A percentile compares a stretch with the other conserved stretches of the same genome.
Evolutionary conservation across 2,797 vertebrate genomes (phyloP).

Genomic region (Pangasius macronema): DNA sequence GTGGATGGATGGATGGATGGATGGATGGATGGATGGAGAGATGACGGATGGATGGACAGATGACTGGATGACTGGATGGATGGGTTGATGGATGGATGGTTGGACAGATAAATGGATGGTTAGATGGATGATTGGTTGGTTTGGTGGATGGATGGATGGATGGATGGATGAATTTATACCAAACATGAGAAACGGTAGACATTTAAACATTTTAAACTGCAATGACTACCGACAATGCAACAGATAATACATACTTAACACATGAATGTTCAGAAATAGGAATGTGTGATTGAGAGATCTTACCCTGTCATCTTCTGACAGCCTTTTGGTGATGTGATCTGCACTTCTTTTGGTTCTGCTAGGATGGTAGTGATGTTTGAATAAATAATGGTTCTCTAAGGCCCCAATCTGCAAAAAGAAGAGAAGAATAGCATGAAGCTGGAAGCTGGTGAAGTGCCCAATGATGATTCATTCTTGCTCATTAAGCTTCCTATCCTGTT

Average conservation of each 20-base stretch:
- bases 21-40: not conserved
- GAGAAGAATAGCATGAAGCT: conserved; percentile 1
- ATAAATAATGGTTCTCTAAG: conserved; percentile 93
- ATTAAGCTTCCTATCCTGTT: not conserved
- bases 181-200: not conserved
- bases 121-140: not conserved
- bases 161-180: not conserved
- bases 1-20: not conserved
- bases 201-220: not conserved
- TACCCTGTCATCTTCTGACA: conserved; percentile 92
- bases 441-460: not conserved
- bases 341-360: conserved; percentile 87
- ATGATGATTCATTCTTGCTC: conserved; percentile 17
- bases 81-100: not conserved
- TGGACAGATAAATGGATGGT: not conserved
- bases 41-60: not conserved
- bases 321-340: conserved; percentile 85
- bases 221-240: not conserved
- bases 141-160: not conserved
- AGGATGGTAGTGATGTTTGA: conserved; percentile 87
- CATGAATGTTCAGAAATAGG: not conserved
- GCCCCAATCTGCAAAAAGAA: conserved; percentile 86
- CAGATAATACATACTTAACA: not conserved
- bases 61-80: too few relatives aligned
- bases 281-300: conserved; percentile 51